Evolutionary conservation across 37 sponge, comb jelly and placozoan genomes (phyloP).

Genomic region (Agelas oroides): DNA sequence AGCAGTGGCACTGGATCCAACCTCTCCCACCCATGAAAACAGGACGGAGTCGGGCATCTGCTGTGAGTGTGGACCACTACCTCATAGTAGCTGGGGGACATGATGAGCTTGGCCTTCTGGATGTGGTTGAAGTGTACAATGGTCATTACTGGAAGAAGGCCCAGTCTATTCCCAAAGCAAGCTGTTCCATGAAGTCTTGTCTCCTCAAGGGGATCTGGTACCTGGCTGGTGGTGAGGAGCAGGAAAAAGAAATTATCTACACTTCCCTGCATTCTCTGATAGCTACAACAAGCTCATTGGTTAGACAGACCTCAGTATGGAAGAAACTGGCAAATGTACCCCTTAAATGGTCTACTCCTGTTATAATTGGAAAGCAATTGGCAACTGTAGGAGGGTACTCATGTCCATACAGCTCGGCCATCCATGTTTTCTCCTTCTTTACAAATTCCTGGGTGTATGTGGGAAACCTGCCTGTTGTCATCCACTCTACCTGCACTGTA

Average conservation of each 20-base stretch:
- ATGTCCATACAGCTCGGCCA: too few relatives aligned
- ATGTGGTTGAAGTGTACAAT: neutral
- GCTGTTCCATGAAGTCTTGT: neutral
- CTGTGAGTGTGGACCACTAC: neutral
- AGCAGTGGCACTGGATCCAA: neutral
- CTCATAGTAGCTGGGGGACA: neutral
- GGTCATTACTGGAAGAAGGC: neutral
- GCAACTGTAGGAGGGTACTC: slow-evolving; percentile 20
- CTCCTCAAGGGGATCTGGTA: neutral
- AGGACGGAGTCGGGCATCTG: too few relatives aligned
- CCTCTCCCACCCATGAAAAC: slow-evolving; percentile 3
- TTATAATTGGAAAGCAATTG: neutral
- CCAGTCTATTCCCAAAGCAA: neutral
- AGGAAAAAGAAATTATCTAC: too few relatives aligned
- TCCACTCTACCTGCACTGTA: too few relatives aligned
- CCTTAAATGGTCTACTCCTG: neutral
- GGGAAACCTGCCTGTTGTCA: too few relatives aligned
- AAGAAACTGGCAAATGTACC: too few relatives aligned
- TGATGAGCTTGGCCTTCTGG: neutral
- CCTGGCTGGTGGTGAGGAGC: neutral
- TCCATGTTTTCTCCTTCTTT: too few relatives aligned
- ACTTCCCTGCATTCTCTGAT: too few relatives aligned
- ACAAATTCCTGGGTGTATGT: too few relatives aligned
- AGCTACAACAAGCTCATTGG: too few relatives aligned
- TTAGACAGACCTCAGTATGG: too few relatives aligned